These are phyloP conservation scores for Piprites chloris DNA, from an alignment of 2,113 vertebrate genomes.

Conservation along the genomic window DNA sequence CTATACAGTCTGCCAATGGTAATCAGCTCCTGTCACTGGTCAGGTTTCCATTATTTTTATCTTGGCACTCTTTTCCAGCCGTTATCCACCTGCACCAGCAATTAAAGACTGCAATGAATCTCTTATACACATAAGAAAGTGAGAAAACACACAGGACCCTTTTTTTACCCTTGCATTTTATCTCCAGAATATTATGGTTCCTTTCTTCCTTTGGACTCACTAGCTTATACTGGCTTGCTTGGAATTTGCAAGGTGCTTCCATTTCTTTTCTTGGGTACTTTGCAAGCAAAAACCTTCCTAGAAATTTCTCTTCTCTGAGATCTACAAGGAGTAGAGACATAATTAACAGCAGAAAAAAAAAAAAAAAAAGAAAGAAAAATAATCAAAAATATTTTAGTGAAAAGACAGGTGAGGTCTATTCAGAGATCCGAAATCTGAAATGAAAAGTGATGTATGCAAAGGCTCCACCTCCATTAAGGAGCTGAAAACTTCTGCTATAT, in stretches of 20 bases:
- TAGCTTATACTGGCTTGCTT: background rate
- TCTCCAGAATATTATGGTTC: background rate
- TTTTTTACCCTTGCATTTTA: background rate
- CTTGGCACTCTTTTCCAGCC: background rate
- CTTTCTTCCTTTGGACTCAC: background rate
- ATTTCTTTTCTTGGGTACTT: background rate
- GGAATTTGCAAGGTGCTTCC: background rate
- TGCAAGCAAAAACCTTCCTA: background rate
- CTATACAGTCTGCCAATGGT: background rate
- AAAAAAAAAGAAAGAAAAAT: background rate
- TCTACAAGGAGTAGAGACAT: background rate
- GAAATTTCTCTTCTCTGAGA: background rate
- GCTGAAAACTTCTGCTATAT: background rate
- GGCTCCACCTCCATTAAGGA: background rate
- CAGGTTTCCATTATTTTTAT: conserved; percentile 28
- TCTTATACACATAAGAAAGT: background rate
- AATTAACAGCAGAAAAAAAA: background rate
- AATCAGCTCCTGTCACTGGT: conserved; percentile 1
- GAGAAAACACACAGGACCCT: background rate
- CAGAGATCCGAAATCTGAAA: background rate
- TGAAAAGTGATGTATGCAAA: background rate
- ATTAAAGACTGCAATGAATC: conserved; percentile 27
- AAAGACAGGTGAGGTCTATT: background rate
- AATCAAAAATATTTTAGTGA: background rate
- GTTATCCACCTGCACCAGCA: background rate